Conservation (phyloP, 1,140 invertebrate genomes). For the Brachionus koreanus region DNA sequence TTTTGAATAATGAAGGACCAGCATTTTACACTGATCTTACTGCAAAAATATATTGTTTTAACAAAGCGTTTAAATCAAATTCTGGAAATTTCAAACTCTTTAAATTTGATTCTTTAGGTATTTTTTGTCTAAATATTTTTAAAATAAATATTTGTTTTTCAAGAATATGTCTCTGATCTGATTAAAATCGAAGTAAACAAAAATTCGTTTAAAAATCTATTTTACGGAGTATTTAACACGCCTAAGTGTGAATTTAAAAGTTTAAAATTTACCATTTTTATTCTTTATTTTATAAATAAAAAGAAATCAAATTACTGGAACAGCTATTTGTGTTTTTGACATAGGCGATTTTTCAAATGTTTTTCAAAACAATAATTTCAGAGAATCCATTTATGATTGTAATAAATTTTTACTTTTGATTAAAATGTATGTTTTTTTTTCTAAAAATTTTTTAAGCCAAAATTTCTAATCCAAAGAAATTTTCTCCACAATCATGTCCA, state of each 20-base stretch:
- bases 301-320: conserved; percentile 44
- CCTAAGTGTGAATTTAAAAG: not conserved
- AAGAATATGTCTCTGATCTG: conserved; percentile 10
- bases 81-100: conserved; percentile 23
- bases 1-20: not conserved
- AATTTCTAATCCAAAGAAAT: not conserved
- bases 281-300: not conserved
- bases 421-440: not conserved
- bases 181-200: not conserved
- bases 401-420: not conserved
- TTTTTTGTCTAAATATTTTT: not conserved
- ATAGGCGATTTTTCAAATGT: not conserved
- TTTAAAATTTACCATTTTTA: not conserved
- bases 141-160: not conserved
- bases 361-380: conserved; percentile 38
- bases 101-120: conserved; percentile 40
- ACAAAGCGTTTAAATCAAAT: conserved; percentile 5
- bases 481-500: conserved; percentile 33
- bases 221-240: conserved; percentile 35
- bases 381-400: not conserved
- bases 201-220: not conserved
- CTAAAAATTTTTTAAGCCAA: not conserved
- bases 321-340: conserved; percentile 37
- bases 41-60: conserved; percentile 41
- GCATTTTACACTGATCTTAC: conserved; percentile 21